Evolutionary conservation across 2,113 vertebrate species (phyloP).

Genomic region (Raja brachyura): DNA sequence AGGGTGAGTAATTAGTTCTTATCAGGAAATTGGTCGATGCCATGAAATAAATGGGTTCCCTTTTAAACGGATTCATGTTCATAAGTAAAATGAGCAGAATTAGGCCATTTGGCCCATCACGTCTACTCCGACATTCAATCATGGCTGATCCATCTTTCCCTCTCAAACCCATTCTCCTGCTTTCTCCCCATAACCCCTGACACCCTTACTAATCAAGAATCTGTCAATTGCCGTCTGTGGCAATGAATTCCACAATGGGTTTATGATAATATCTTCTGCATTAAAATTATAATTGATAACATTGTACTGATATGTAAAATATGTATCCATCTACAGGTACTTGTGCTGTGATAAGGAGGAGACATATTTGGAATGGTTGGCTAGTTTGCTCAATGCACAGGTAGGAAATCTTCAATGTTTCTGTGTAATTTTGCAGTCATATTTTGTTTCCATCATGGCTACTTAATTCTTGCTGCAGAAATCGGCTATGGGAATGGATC

Average conservation of each 20-base stretch:
- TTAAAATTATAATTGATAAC: background rate
- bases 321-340: constrained; percentile 59
- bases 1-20: background rate
- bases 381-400: constrained; percentile 73
- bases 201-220: too few relatives aligned
- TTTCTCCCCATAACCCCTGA: too few relatives aligned
- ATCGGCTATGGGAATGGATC: too few relatives aligned
- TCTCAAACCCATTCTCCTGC: too few relatives aligned
- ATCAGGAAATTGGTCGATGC: background rate
- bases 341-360: constrained; percentile 79
- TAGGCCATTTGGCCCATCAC: too few relatives aligned
- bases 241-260: too few relatives aligned
- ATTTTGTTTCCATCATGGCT: background rate
- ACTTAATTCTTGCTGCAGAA: background rate
- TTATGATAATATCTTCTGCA: background rate
- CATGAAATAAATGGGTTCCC: background rate
- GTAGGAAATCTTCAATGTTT: constrained; percentile 51
- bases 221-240: too few relatives aligned
- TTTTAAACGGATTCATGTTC: background rate
- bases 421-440: background rate
- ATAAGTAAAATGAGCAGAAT: too few relatives aligned
- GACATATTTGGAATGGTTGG: constrained; percentile 75
- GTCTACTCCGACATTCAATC: too few relatives aligned
- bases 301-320: background rate
- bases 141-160: too few relatives aligned